A percentile compares a stretch with the other conserved stretches of the same genome.
phyloP scores from a whole-genome alignment of 2,888 invertebrate genomes.

The Mesorhabditis sp. region DNA sequence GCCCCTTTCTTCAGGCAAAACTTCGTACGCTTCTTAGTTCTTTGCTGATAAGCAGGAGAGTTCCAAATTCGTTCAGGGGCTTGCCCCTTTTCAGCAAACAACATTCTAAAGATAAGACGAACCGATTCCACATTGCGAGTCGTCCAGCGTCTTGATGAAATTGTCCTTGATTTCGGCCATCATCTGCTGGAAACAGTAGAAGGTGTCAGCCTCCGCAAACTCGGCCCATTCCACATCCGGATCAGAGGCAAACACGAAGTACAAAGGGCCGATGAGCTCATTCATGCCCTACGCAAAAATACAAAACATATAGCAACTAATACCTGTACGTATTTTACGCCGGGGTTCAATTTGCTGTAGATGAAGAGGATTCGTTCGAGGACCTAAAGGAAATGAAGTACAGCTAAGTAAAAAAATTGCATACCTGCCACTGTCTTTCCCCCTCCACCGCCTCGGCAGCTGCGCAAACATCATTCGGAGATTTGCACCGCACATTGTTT shows the following conservation, averaged over 20 bases:
- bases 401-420: neutral
- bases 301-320: constrained; percentile 9
- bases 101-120: neutral
- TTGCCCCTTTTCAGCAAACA: neutral
- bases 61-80: too few relatives aligned
- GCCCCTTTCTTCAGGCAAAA: neutral
- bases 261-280: constrained; percentile 96
- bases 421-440: constrained; percentile 29
- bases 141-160: constrained; percentile 91
- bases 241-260: constrained; percentile 91
- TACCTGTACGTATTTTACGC: constrained; percentile 75
- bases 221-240: constrained; percentile 77
- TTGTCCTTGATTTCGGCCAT: constrained; percentile 93
- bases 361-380: constrained; percentile 86
- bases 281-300: constrained; percentile 83
- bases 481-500: constrained; percentile 5
- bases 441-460: constrained; percentile 1
- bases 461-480: constrained; percentile 9
- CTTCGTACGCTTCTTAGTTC: too few relatives aligned
- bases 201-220: constrained; percentile 91
- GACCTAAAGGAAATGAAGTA: constrained; percentile 69
- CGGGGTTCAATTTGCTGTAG: constrained; percentile 95
- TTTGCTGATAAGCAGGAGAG: too few relatives aligned
- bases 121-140: constrained; percentile 54
- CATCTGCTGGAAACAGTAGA: constrained; percentile 94